Conservation (phyloP, 2,797 vertebrate species). For the Buceros bicornis region DNA sequence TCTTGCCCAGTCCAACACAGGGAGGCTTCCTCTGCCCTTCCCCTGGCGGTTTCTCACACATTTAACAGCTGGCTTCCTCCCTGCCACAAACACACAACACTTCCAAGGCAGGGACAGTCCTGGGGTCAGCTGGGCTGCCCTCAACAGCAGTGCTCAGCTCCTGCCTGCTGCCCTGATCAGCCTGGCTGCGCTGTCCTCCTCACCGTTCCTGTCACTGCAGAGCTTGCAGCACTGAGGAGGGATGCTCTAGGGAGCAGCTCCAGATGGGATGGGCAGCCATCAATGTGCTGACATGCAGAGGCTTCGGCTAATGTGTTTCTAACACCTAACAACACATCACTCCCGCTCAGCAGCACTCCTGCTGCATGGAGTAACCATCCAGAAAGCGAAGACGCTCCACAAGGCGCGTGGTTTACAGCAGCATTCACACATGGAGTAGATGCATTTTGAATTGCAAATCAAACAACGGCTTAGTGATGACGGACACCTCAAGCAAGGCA, state of each 20-base stretch:
- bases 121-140: neutral
- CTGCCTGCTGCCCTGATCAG: neutral
- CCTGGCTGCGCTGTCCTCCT: neutral
- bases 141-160: rapidly evolving
- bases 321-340: neutral
- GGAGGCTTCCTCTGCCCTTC: neutral
- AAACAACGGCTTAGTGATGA: neutral
- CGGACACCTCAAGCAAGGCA: neutral
- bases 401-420: neutral
- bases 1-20: neutral
- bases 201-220: rapidly evolving
- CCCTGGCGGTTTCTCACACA: neutral
- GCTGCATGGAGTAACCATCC: neutral
- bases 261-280: neutral
- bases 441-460: conserved; percentile 3
- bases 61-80: neutral
- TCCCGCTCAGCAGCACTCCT: neutral
- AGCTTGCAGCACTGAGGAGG: rapidly evolving
- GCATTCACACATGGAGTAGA: neutral
- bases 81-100: rapidly evolving
- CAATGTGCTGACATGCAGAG: neutral
- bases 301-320: neutral
- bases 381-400: neutral
- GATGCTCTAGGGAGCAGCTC: neutral
- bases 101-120: neutral